These are phyloP conservation scores for Diachasma alloeum DNA, from an alignment of 1,140 invertebrate genomes.

Conservation along the genomic window DNA sequence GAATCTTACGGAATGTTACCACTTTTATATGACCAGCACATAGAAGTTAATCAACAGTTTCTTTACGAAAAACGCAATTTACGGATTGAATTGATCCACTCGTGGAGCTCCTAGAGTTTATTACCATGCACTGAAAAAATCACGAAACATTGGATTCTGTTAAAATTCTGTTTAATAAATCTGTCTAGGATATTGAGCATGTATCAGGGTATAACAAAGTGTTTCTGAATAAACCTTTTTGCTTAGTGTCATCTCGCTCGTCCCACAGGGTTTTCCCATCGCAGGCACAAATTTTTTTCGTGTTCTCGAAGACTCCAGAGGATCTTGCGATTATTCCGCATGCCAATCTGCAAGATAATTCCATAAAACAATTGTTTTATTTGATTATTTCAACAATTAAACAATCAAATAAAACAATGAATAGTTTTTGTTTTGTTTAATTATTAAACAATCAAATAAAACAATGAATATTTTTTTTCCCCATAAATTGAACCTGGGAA, in stretches of 20 bases:
- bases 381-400: too few relatives aligned
- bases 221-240: constrained; percentile 26
- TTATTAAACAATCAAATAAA: too few relatives aligned
- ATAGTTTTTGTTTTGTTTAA: too few relatives aligned
- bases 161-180: neutral
- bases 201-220: neutral
- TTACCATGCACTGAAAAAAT: neutral
- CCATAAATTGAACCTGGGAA: too few relatives aligned
- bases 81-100: too few relatives aligned
- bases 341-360: constrained; percentile 66
- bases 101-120: neutral
- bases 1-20: too few relatives aligned
- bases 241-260: constrained; percentile 61
- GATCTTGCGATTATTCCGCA: constrained; percentile 76
- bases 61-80: neutral
- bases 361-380: too few relatives aligned
- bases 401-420: too few relatives aligned
- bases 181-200: neutral
- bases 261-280: constrained; percentile 75
- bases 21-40: neutral
- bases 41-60: neutral
- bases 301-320: constrained; percentile 73
- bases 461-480: too few relatives aligned
- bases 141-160: neutral
- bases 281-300: constrained; percentile 74